These are phyloP conservation scores for Masnerella sp. DNA, from an alignment of 2,888 invertebrate genomes.

Conservation along the genomic window DNA sequence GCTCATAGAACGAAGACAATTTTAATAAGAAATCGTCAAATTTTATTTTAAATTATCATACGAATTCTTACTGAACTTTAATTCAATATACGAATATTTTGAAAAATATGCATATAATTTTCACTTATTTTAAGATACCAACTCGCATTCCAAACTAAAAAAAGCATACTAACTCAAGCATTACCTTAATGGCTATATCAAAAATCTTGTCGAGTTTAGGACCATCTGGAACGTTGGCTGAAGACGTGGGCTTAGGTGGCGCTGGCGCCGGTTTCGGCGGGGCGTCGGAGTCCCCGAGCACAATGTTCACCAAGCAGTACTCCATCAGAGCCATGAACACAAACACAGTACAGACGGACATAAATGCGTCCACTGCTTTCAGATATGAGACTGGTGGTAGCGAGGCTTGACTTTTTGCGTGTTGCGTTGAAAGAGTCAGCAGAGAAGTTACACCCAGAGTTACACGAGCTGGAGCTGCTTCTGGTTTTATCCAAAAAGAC, in stretches of 20 bases:
- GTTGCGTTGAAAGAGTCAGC: slow-evolving; percentile 92
- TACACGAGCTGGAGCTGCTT: slow-evolving; percentile 94
- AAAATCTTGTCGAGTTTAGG: slow-evolving; percentile 79
- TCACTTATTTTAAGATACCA: slow-evolving; percentile 16
- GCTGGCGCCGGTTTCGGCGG: slow-evolving; percentile 79
- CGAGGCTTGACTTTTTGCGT: slow-evolving; percentile 95
- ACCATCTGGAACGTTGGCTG: slow-evolving; percentile 76
- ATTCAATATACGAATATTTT: background rate
- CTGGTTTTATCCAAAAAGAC: slow-evolving; percentile 97
- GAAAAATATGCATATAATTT: background rate
- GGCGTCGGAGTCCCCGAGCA: slow-evolving; percentile 86
- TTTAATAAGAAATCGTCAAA: too few relatives aligned
- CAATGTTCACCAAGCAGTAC: slow-evolving; percentile 92
- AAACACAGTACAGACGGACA: slow-evolving; percentile 95
- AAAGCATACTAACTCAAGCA: slow-evolving; percentile 58
- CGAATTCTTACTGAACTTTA: too few relatives aligned
- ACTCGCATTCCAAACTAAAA: slow-evolving; percentile 57
- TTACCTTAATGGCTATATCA: slow-evolving; percentile 79
- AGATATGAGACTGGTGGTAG: slow-evolving; percentile 95
- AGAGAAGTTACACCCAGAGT: slow-evolving; percentile 94
- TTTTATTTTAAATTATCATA: too few relatives aligned
- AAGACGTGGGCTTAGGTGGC: slow-evolving; percentile 80
- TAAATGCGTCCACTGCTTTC: slow-evolving; percentile 94
- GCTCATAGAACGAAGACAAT: too few relatives aligned
- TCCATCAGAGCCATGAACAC: slow-evolving; percentile 97